phyloP scores from a whole-genome alignment of 2,888 invertebrate species.

The Epinotia demarniana region DNA sequence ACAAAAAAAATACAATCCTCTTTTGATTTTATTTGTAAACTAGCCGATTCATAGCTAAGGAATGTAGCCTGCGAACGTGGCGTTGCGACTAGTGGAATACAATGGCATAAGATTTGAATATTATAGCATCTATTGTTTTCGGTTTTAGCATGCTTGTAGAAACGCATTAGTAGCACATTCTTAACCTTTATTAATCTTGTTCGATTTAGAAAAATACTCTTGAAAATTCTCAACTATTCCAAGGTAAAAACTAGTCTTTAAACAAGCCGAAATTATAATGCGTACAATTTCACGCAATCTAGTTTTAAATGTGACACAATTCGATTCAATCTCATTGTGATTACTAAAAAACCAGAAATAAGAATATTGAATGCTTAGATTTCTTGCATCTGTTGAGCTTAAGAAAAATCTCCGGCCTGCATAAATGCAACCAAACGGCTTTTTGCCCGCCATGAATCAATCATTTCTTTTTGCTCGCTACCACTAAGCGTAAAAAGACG shows the following conservation, averaged over 20 bases:
- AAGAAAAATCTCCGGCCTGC: background rate
- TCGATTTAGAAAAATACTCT: background rate
- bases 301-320: too few relatives aligned
- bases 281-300: too few relatives aligned
- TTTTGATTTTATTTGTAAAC: background rate
- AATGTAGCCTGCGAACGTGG: slow-evolving; percentile 25
- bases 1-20: background rate
- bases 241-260: too few relatives aligned
- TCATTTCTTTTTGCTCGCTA: slow-evolving; percentile 30
- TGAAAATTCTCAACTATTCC: too few relatives aligned
- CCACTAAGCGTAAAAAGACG: slow-evolving; percentile 35
- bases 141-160: slow-evolving; percentile 48
- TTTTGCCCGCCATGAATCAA: slow-evolving; percentile 23
- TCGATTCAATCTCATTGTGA: background rate
- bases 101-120: slow-evolving; percentile 35
- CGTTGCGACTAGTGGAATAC: slow-evolving; percentile 26
- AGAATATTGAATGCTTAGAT: background rate
- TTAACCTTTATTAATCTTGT: background rate
- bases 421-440: background rate
- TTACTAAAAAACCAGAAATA: background rate
- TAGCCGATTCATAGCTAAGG: slow-evolving; percentile 31
- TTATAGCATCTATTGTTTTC: slow-evolving; percentile 36
- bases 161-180: slow-evolving; percentile 28
- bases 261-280: too few relatives aligned
- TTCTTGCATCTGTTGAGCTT: background rate